These are phyloP conservation scores for Falco punctatus DNA, from an alignment of 2,113 vertebrate genomes.

Conservation along the genomic window DNA sequence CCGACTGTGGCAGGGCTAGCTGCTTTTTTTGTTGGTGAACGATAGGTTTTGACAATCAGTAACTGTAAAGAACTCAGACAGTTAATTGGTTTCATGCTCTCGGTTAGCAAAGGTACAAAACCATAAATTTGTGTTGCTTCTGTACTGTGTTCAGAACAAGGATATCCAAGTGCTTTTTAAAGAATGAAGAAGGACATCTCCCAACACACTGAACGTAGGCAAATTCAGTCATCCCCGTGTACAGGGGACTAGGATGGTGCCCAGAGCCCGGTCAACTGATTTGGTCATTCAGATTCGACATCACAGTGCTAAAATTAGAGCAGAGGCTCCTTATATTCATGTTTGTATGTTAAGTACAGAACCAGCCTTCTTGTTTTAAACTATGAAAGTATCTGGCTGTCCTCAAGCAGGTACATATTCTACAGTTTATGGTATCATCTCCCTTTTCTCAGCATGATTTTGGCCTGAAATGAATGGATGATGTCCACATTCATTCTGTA, in stretches of 20 bases:
- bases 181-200: not conserved
- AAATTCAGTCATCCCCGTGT: rapidly evolving
- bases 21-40: not conserved
- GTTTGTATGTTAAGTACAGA: not conserved
- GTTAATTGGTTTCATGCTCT: not conserved
- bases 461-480: not conserved
- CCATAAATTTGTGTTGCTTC: not conserved
- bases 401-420: not conserved
- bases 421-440: not conserved
- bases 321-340: not conserved
- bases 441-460: constrained; percentile 3
- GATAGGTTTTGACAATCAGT: not conserved
- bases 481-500: not conserved
- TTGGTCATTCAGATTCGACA: not conserved
- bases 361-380: not conserved
- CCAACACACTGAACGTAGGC: not conserved
- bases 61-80: not conserved
- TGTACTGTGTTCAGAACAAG: not conserved
- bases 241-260: not conserved
- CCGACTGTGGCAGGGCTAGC: not conserved
- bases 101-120: not conserved
- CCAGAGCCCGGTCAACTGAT: not conserved
- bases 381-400: not conserved
- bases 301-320: not conserved
- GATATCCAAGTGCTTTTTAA: not conserved